These are phyloP conservation scores for Orbicella faveolata DNA, from an alignment of 64 coral and sea anemone genomes.

Conservation along the genomic window DNA sequence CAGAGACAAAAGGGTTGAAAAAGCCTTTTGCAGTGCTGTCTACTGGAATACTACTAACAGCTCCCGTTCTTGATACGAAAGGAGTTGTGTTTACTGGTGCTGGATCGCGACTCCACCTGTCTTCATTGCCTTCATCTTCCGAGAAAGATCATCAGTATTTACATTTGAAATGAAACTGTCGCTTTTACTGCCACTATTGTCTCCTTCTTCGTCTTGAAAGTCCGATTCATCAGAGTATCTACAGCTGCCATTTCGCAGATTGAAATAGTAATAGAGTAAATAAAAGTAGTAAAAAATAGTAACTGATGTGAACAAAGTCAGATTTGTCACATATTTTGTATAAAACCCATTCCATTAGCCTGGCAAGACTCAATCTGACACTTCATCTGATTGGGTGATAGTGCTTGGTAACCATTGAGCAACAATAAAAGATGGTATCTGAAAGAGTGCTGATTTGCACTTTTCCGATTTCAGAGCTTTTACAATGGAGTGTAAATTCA, in stretches of 20 bases:
- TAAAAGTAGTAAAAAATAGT: not conserved
- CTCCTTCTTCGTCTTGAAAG: slow-evolving; percentile 1
- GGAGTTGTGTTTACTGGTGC: not conserved
- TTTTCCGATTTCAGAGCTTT: no score
- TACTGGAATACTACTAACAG: slow-evolving; percentile 24
- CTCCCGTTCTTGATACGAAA: slow-evolving; percentile 18
- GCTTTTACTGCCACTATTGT: not conserved
- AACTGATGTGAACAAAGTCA: not conserved
- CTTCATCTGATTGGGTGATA: no score
- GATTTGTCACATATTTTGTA: not conserved
- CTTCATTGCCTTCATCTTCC: not conserved
- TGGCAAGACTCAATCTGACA: no score
- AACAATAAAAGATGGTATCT: no score
- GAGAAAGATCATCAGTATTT: not conserved
- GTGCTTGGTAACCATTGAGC: no score
- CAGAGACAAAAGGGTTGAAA: slow-evolving; percentile 28
- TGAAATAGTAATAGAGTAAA: no score
- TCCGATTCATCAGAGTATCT: slow-evolving; percentile 5
- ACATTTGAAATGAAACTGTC: not conserved
- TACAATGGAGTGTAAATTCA: no score
- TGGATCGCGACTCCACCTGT: not conserved
- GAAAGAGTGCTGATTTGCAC: no score
- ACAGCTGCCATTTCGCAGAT: not conserved
- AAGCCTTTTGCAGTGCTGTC: slow-evolving; percentile 41
- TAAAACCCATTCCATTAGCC: no score